phyloP scores from a whole-genome alignment of 2,888 invertebrate species.

The Molanna angustata region DNA sequence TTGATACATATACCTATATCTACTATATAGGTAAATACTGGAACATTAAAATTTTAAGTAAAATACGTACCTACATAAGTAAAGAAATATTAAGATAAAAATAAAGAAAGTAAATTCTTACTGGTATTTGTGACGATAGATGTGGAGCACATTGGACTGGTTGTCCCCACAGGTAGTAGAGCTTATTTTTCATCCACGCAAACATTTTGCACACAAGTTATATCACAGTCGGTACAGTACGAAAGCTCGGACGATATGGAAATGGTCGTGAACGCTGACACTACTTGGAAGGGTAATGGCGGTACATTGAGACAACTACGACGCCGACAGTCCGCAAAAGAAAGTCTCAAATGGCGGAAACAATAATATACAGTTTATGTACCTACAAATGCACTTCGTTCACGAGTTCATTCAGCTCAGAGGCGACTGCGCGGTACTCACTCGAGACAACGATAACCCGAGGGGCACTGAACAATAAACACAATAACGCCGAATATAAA shows the following conservation, averaged over 20 bases:
- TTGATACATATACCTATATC: too few relatives aligned
- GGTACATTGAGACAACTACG: slow-evolving; percentile 4
- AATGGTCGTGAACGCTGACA: background rate
- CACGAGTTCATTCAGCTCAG: slow-evolving; percentile 20
- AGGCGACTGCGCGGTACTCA: slow-evolving; percentile 18
- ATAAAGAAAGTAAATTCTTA: too few relatives aligned
- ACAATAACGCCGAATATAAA: too few relatives aligned
- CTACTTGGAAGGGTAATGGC: slow-evolving; percentile 13
- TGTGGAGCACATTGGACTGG: slow-evolving; percentile 15
- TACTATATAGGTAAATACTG: too few relatives aligned
- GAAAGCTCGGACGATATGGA: background rate
- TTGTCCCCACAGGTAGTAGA: slow-evolving; percentile 25
- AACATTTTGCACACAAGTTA: slow-evolving; percentile 20
- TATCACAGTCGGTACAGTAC: too few relatives aligned
- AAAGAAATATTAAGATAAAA: too few relatives aligned
- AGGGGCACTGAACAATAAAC: slow-evolving; percentile 17
- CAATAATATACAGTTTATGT: slow-evolving; percentile 16
- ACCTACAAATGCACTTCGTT: slow-evolving; percentile 16
- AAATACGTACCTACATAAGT: too few relatives aligned
- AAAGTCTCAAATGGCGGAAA: slow-evolving; percentile 19
- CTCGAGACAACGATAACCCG: slow-evolving; percentile 5
- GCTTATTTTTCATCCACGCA: slow-evolving; percentile 25
- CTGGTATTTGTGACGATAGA: too few relatives aligned
- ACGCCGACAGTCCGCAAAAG: slow-evolving; percentile 3
- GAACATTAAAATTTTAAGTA: too few relatives aligned